phyloP scores from a whole-genome alignment of 2,113 vertebrate species.

The Elephas maximus region DNA sequence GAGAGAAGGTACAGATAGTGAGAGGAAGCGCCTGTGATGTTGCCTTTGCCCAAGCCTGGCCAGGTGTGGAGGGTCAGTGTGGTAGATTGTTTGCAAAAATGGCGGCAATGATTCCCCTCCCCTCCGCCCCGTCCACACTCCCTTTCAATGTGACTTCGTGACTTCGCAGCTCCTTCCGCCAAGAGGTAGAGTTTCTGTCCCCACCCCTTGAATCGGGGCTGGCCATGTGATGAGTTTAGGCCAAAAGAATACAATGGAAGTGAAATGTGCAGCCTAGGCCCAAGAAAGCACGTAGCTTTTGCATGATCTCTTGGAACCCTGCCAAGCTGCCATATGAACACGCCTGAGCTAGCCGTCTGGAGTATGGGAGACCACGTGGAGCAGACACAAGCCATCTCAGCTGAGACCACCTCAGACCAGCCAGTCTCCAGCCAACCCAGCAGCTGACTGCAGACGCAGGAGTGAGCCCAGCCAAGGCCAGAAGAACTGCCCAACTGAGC shows the following conservation, averaged over 20 bases:
- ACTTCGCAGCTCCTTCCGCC: accelerated
- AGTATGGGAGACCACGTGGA: accelerated
- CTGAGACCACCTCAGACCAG: background rate
- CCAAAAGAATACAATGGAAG: background rate
- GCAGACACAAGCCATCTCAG: accelerated
- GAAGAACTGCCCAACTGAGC: background rate
- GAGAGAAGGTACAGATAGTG: background rate
- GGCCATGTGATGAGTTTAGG: background rate
- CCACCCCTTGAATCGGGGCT: background rate
- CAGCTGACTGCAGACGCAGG: accelerated
- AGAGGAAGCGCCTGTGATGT: accelerated
- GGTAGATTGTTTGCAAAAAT: accelerated
- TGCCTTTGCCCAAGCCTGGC: background rate
- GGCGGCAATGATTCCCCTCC: background rate
- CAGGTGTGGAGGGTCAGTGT: accelerated
- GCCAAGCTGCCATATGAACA: accelerated
- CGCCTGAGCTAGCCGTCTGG: no score
- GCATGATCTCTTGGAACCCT: background rate
- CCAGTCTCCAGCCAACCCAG: background rate
- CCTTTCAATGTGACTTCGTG: background rate
- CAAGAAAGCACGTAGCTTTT: background rate
- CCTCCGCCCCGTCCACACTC: accelerated
- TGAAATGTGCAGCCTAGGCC: background rate
- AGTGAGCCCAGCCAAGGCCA: no score
- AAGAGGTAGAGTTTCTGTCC: background rate